A percentile compares a stretch with the other conserved stretches of the same genome.
phyloP scores from a whole-genome alignment of 2,797 vertebrate genomes.

The Sebastes ruberrimus region DNA sequence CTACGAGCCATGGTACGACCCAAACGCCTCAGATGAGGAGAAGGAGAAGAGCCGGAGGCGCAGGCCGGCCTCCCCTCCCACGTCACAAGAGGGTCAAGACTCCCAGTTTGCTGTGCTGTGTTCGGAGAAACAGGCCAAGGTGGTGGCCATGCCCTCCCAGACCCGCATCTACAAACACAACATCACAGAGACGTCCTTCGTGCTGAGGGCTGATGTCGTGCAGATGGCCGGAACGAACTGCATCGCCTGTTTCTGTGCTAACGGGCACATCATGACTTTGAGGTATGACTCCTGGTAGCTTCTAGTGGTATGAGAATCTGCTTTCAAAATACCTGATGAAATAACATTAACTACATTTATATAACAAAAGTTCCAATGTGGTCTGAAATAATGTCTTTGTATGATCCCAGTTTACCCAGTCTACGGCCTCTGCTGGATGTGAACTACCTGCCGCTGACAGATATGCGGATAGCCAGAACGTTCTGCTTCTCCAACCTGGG shows the following conservation, averaged over 20 bases:
- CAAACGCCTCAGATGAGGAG: constrained; percentile 90
- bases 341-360: not conserved
- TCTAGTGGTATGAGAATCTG: not conserved
- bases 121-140: constrained; percentile 98
- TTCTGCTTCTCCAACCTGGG: constrained; percentile 98
- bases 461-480: constrained; percentile 98
- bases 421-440: constrained; percentile 94
- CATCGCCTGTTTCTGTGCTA: constrained; percentile 97
- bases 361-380: not conserved
- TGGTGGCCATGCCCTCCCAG: constrained; percentile 93
- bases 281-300: constrained; percentile 82
- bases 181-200: constrained; percentile 96
- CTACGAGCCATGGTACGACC: constrained; percentile 92
- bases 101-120: constrained; percentile 94
- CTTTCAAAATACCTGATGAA: not conserved
- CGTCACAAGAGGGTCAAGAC: constrained; percentile 92
- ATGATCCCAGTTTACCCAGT: constrained; percentile 90
- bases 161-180: constrained; percentile 93
- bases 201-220: constrained; percentile 94
- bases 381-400: not conserved
- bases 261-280: constrained; percentile 97
- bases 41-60: constrained; percentile 90
- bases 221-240: constrained; percentile 89
- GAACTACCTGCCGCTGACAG: constrained; percentile 97
- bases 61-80: constrained; percentile 89